A percentile compares a stretch with the other conserved stretches of the same genome.
Evolutionary conservation across 2,888 invertebrate species (phyloP).

Genomic region (Oegoconia quadripuncta): DNA sequence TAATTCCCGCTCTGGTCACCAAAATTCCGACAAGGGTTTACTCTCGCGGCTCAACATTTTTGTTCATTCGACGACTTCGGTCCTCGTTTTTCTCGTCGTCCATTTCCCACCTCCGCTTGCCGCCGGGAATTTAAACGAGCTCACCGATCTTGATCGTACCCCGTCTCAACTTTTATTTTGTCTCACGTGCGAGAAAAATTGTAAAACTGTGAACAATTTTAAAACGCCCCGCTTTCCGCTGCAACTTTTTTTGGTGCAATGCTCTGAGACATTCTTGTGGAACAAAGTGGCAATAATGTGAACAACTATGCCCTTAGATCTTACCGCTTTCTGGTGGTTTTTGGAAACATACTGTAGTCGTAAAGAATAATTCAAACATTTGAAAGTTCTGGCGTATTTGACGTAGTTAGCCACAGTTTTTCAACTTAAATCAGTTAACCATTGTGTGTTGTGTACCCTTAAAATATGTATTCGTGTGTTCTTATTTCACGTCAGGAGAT

Average conservation of each 20-base stretch:
- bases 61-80: constrained; percentile 24
- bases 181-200: constrained; percentile 45
- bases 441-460: constrained; percentile 42
- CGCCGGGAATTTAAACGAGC: constrained; percentile 66
- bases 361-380: too few relatives aligned
- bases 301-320: constrained; percentile 2
- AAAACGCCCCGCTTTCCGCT: constrained; percentile 34
- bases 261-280: constrained; percentile 32
- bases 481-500: constrained; percentile 31
- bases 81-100: constrained; percentile 54
- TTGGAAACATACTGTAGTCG: too few relatives aligned
- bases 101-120: constrained; percentile 64
- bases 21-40: constrained; percentile 69
- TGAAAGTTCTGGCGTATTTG: too few relatives aligned
- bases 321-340: not conserved
- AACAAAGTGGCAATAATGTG: constrained; percentile 19
- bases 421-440: too few relatives aligned
- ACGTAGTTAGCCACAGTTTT: too few relatives aligned
- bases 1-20: constrained; percentile 52
- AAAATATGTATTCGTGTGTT: constrained; percentile 46
- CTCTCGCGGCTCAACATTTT: constrained; percentile 58
- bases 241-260: constrained; percentile 27
- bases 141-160: constrained; percentile 48
- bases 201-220: constrained; percentile 37
- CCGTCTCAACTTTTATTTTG: constrained; percentile 36